Evolutionary conservation across 2,113 vertebrate genomes (phyloP).

Genomic region (Perca schrenkii): DNA sequence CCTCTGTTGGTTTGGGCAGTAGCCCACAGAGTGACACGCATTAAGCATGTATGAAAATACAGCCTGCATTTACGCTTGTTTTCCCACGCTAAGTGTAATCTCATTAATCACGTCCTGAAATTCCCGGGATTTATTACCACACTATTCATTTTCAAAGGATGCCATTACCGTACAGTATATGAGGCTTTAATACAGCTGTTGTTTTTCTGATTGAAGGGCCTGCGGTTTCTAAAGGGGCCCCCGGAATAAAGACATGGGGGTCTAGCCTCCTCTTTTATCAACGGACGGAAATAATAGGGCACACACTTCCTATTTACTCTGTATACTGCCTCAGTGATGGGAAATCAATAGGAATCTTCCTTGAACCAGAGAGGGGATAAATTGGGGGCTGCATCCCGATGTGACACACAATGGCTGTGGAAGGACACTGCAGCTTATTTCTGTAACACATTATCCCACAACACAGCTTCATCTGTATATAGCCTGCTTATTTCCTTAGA

Average conservation of each 20-base stretch:
- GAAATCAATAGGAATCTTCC: conserved; percentile 81
- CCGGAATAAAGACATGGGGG: conserved; percentile 66
- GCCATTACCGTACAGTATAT: conserved; percentile 31
- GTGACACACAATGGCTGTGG: conserved; percentile 64
- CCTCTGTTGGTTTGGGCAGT: conserved; percentile 42
- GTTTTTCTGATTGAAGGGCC: conserved; percentile 25
- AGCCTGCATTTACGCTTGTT: conserved; percentile 54
- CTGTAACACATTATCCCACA: conserved; percentile 42
- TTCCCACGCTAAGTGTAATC: conserved; percentile 58
- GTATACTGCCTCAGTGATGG: conserved; percentile 68
- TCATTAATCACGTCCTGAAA: conserved; percentile 62
- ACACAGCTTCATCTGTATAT: conserved; percentile 39
- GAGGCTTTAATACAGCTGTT: conserved; percentile 40
- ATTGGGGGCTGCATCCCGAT: conserved; percentile 61
- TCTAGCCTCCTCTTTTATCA: conserved; percentile 65
- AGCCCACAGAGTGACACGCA: conserved; percentile 41
- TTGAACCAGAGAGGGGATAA: conserved; percentile 66
- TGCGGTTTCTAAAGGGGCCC: conserved; percentile 17
- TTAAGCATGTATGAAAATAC: conserved; percentile 61
- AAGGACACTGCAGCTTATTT: conserved; percentile 68
- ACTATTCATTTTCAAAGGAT: conserved; percentile 52
- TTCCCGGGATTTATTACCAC: conserved; percentile 58
- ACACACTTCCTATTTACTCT: conserved; percentile 78
- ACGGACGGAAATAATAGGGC: conserved; percentile 73
- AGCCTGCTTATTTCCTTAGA: conserved; percentile 56